Percentiles rank a stretch among this genome's conserved stretches.
Conservation (phyloP, 2,797 vertebrate species). For the Decapterus maruadsi region DNA sequence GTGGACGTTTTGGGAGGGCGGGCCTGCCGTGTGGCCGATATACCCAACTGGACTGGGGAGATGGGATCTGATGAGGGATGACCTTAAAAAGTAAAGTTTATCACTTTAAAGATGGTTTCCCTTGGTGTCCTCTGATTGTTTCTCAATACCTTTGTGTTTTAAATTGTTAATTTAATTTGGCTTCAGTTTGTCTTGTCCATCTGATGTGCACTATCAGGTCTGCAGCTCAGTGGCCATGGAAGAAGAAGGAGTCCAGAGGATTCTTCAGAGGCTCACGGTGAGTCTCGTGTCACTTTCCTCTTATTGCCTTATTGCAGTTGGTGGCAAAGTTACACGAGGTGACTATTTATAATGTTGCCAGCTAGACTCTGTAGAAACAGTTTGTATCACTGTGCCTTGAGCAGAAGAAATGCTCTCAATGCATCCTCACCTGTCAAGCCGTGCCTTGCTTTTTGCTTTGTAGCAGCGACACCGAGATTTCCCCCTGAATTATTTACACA, state of each 20-base stretch:
- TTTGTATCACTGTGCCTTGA: background rate
- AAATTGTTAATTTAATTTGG: background rate
- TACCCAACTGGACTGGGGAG: conserved; percentile 97
- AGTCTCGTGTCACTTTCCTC: conserved; percentile 19
- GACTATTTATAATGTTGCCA: background rate
- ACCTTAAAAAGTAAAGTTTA: conserved; percentile 88
- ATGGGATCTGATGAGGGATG: conserved; percentile 97
- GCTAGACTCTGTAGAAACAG: background rate
- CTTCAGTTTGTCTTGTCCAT: background rate
- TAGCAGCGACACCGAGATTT: background rate
- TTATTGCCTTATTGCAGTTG: background rate
- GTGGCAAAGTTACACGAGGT: background rate
- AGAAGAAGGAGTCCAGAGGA: conserved; percentile 92
- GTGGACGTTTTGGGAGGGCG: conserved; percentile 99
- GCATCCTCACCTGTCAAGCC: background rate
- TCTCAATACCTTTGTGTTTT: background rate
- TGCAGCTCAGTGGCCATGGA: conserved; percentile 94
- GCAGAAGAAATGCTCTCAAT: background rate
- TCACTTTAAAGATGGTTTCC: background rate
- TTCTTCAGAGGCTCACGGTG: conserved; percentile 98
- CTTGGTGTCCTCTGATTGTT: background rate
- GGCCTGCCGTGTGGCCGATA: conserved; percentile 98
- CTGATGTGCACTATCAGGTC: conserved; percentile 81
- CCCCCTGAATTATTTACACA: accelerated
- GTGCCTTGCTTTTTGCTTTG: background rate